Percentiles rank a stretch among this genome's conserved stretches.
Evolutionary conservation across 2,797 vertebrate genomes (phyloP).

Genomic region (Leontocebus nigricollis): DNA sequence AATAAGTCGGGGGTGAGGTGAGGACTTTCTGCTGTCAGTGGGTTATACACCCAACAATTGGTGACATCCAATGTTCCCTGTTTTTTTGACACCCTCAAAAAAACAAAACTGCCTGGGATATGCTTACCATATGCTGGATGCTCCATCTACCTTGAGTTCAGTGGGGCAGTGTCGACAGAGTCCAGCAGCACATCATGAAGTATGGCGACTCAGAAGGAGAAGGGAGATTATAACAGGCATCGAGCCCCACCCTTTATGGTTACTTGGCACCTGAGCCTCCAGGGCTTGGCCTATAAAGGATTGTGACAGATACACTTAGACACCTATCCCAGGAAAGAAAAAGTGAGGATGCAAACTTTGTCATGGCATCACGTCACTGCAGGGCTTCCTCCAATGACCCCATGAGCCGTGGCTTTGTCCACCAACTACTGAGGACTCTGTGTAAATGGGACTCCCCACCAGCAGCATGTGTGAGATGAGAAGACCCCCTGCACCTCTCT

Average conservation of each 20-base stretch:
- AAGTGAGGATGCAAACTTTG: neutral
- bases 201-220: neutral
- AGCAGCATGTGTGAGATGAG: constrained; percentile 61
- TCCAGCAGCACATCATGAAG: neutral
- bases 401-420: neutral
- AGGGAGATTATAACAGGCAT: neutral
- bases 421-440: neutral
- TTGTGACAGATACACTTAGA: fast-evolving
- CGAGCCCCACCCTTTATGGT: fast-evolving
- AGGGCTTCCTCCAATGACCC: neutral
- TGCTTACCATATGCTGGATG: neutral
- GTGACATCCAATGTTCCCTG: neutral
- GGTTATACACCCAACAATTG: too few relatives aligned
- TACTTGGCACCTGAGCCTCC: neutral
- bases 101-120: neutral
- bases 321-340: too few relatives aligned
- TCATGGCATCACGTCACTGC: too few relatives aligned
- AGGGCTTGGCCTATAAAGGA: neutral
- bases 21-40: neutral
- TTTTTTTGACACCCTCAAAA: fast-evolving
- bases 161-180: neutral
- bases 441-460: constrained; percentile 71
- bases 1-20: neutral
- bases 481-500: constrained; percentile 1
- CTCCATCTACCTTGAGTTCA: neutral